Conservation (phyloP, 2,113 vertebrate genomes). For the Lasiurus borealis region DNA sequence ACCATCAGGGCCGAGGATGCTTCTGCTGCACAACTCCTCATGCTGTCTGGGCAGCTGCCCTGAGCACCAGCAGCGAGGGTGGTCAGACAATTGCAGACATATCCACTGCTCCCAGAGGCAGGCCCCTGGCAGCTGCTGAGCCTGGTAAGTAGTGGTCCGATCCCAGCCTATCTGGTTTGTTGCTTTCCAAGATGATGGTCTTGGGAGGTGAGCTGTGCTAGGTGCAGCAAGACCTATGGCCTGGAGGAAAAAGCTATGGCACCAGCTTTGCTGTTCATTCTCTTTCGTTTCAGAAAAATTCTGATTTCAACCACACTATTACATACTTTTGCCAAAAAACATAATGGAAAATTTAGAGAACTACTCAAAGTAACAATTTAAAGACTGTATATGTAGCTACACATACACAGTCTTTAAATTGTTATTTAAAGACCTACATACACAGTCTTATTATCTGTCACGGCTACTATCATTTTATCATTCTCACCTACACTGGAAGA, state of each 20-base stretch:
- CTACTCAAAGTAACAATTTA: not conserved
- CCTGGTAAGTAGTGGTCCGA: not conserved
- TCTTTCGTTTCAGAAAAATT: not conserved
- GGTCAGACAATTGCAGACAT: not conserved
- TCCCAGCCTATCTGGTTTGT: not conserved
- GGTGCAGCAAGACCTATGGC: not conserved
- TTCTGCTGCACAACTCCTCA: no score
- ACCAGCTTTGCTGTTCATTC: not conserved
- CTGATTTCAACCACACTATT: not conserved
- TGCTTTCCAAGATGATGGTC: not conserved
- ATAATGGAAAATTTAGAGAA: not conserved
- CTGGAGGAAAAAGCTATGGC: not conserved
- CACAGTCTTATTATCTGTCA: not conserved
- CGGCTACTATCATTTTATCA: not conserved
- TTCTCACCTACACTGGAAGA: not conserved
- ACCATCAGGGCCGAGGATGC: not conserved
- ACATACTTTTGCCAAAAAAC: not conserved
- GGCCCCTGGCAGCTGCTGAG: no score
- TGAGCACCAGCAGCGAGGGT: no score
- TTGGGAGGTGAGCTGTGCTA: accelerated
- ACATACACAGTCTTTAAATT: no score
- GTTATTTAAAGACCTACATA: no score
- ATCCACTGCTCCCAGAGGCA: not conserved
- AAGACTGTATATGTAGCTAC: not conserved
- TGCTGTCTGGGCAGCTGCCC: not conserved